These are phyloP conservation scores for Pristiophorus japonicus DNA, from an alignment of 2,113 vertebrate species.

Conservation along the genomic window DNA sequence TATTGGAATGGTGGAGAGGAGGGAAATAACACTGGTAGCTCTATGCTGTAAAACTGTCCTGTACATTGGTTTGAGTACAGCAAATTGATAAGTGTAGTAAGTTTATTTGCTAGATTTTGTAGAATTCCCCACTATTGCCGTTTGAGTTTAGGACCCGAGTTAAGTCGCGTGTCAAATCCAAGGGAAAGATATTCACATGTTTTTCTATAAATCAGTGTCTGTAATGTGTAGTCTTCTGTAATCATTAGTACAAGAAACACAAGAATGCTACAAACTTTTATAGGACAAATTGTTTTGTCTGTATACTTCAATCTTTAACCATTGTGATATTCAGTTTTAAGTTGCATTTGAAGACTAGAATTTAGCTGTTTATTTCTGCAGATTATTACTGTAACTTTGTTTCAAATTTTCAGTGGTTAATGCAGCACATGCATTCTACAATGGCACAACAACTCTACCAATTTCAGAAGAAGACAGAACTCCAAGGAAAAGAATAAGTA, in stretches of 20 bases:
- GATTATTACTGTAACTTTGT: background rate
- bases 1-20: background rate
- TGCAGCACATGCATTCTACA: conserved; percentile 96
- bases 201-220: background rate
- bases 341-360: background rate
- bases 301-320: background rate
- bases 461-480: conserved; percentile 97
- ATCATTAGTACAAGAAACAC: background rate
- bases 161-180: background rate
- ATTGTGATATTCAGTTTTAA: background rate
- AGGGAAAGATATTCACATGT: background rate
- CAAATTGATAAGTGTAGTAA: background rate
- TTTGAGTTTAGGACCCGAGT: background rate
- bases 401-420: conserved; percentile 75
- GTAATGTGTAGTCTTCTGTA: no score
- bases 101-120: background rate
- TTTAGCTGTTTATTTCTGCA: background rate
- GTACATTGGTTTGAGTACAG: background rate
- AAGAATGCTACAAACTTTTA: background rate
- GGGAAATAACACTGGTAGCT: background rate
- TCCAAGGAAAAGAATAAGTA: conserved; percentile 94
- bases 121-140: background rate
- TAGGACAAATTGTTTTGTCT: background rate
- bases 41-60: background rate
- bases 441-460: conserved; percentile 93